Base-by-base conservation (phyloP, 2,113 vertebrate genomes). In the Mungos mungo region DNA sequence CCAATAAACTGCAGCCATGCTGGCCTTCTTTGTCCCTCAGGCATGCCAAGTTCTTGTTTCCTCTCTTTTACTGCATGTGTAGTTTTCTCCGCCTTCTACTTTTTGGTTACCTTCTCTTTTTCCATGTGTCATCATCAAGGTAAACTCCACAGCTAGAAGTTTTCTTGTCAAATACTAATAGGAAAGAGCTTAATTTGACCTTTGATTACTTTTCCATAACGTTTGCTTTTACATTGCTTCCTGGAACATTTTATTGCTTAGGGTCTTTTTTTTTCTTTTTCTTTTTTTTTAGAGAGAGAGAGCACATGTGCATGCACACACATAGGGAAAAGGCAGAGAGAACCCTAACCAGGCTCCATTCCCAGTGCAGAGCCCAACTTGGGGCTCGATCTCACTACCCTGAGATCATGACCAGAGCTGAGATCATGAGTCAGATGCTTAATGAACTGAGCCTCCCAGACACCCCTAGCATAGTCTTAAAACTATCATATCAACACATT, bases 61-160 rank as follows among this genome's bases (percentile, higher is more conserved):
- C 33, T 84, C 38, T 88, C 38, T 33, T 45, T 76, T 65, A 66
- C 54, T 69, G 66, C 8, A 41, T 27, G 8, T 6, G 27, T 14
- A 12, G 50, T n/a, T 76, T 94, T 65, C 41, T 38, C 63, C 69
- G n/a, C 54, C 83, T 81, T 83, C 77, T 16, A n/a, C 33, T 88
- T 90, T 76, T 76, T 50, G 69, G 77, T 50, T 74, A 90, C n/a
- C 63, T 27, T 94, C 72, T 81, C 35, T 84, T 69, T 88, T 54
- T 79, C 33, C 7, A 14, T 41, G 45, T 79, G 84, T 87, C 14
- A n/a, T 60, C 69, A 69, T 33, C 18, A 81, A 97, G 65, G 31
- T 79, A 33, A 81, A 41, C 47, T 63, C 35, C 52, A 93, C 65
- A 54, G 52, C 76, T 65, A 83, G 54, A 93, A 50, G 57, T 52